Percentiles rank a stretch among this genome's conserved stretches.
Conservation (phyloP, 2,888 invertebrate genomes). For the Amblyteles armatorius region DNA sequence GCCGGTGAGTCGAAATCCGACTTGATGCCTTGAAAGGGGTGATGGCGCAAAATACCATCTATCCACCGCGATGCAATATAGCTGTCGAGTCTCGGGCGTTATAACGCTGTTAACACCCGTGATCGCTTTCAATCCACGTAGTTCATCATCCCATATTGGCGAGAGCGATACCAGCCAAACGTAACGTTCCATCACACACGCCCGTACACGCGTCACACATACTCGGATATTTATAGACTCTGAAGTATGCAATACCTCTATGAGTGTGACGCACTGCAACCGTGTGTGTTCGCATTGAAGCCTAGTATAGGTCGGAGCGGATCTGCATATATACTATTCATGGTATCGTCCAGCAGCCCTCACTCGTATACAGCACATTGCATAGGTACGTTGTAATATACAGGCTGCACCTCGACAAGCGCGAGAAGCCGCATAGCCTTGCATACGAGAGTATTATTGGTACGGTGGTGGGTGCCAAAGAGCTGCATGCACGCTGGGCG, state of each 20-base stretch:
- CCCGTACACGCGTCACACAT: slow-evolving; percentile 17
- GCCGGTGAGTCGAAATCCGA: neutral
- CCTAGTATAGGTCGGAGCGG: neutral
- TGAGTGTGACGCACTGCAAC: neutral
- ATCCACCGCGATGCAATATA: slow-evolving; percentile 74
- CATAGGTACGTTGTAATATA: slow-evolving; percentile 38
- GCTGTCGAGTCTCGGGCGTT: slow-evolving; percentile 72
- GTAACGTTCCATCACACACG: slow-evolving; percentile 21
- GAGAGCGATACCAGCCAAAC: slow-evolving; percentile 43
- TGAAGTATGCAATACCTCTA: slow-evolving; percentile 7
- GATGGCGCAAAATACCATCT: slow-evolving; percentile 73
- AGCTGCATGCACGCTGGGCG: neutral
- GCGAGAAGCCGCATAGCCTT: slow-evolving; percentile 20
- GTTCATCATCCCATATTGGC: slow-evolving; percentile 83
- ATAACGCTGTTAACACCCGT: slow-evolving; percentile 84
- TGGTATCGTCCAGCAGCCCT: slow-evolving; percentile 7
- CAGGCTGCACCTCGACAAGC: slow-evolving; percentile 16
- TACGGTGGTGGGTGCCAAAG: neutral
- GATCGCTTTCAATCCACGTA: slow-evolving; percentile 84
- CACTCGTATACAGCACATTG: neutral
- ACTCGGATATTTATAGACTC: neutral
- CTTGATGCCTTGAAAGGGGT: slow-evolving; percentile 24
- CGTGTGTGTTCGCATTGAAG: neutral
- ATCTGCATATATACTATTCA: slow-evolving; percentile 14
- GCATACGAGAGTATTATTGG: slow-evolving; percentile 15